These are phyloP conservation scores for Noctilio leporinus DNA, from an alignment of 2,113 vertebrate genomes.

Conservation along the genomic window DNA sequence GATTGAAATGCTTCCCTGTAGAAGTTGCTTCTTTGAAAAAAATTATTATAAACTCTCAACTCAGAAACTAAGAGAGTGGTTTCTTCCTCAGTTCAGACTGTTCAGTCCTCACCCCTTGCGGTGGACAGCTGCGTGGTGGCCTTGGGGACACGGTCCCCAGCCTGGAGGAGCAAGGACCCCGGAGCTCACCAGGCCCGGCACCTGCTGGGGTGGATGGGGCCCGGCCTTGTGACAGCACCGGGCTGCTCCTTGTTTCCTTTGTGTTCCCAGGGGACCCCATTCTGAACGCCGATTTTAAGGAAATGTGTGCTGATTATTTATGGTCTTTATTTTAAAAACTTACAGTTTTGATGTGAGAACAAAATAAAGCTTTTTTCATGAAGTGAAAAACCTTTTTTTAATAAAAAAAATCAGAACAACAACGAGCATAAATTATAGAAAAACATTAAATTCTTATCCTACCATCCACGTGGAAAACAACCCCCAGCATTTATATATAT, in stretches of 20 bases:
- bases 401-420: neutral
- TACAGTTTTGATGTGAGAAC: neutral
- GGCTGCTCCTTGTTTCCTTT: neutral
- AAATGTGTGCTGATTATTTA: neutral
- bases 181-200: neutral
- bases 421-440: neutral
- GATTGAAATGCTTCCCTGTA: neutral
- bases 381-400: neutral
- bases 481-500: neutral
- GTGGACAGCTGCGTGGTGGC: too few species aligned
- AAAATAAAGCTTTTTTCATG: neutral
- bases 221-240: neutral
- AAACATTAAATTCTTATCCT: neutral
- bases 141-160: neutral
- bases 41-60: neutral
- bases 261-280: neutral
- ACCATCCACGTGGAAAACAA: neutral
- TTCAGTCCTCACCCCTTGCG: too few species aligned
- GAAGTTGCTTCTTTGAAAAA: constrained; percentile 17
- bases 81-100: neutral
- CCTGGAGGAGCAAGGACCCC: neutral
- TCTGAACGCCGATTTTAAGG: neutral
- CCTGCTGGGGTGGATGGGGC: neutral
- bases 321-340: neutral
- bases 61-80: neutral